Percentiles rank a stretch among this genome's conserved stretches.
These are phyloP conservation scores for Pogonomyrmex californicus DNA, from an alignment of 1,140 invertebrate genomes.

Conservation along the genomic window DNA sequence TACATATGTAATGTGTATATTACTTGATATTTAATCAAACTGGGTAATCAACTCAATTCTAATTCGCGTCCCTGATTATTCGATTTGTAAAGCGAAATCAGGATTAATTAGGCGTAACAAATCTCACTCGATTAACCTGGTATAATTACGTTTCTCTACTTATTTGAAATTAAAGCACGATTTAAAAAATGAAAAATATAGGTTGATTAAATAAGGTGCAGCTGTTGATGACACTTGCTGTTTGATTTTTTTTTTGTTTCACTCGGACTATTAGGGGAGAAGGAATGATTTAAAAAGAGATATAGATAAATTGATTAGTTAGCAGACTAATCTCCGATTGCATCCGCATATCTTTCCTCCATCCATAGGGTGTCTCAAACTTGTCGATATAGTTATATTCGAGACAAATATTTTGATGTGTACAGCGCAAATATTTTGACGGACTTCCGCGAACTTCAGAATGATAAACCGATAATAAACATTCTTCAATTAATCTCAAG, in stretches of 20 bases:
- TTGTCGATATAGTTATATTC: background rate
- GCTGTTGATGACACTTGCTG: background rate
- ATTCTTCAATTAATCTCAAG: slow-evolving; percentile 24
- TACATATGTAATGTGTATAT: background rate
- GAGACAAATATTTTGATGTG: slow-evolving; percentile 12
- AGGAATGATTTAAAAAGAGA: slow-evolving; percentile 8
- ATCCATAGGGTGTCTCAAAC: background rate
- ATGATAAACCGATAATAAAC: background rate
- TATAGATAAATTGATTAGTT: background rate
- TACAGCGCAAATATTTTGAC: slow-evolving; percentile 14
- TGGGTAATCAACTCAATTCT: background rate
- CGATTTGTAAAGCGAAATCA: background rate
- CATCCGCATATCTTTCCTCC: background rate
- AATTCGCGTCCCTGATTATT: background rate
- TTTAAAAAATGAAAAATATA: background rate
- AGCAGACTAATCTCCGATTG: background rate
- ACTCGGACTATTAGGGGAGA: background rate
- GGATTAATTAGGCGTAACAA: background rate
- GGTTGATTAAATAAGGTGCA: background rate
- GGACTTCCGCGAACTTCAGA: background rate
- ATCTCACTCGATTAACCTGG: background rate
- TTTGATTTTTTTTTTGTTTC: background rate
- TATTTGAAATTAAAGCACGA: background rate
- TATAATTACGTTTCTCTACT: background rate
- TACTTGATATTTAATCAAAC: too few relatives aligned